These are phyloP conservation scores for Orthosia gracilis DNA, from an alignment of 2,888 invertebrate species.

Conservation along the genomic window DNA sequence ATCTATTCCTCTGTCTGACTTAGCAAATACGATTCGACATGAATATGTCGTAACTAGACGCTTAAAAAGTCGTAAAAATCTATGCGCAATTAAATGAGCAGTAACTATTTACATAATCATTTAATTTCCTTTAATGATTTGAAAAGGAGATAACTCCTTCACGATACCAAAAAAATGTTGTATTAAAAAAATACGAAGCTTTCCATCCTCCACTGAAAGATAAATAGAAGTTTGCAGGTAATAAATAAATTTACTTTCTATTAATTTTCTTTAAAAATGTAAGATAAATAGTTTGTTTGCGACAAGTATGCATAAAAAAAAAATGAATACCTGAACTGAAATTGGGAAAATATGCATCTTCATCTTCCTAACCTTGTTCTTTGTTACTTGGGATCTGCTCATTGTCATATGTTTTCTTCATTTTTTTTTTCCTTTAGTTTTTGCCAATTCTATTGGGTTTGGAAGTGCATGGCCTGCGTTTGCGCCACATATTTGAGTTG, in stretches of 20 bases:
- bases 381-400: not conserved
- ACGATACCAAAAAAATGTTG: not conserved
- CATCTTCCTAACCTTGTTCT: not conserved
- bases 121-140: conserved; percentile 9
- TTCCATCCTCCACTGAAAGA: not conserved
- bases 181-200: not conserved
- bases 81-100: conserved; percentile 9
- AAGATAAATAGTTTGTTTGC: too few relatives aligned
- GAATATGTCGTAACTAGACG: conserved; percentile 29
- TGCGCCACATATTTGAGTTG: conserved; percentile 54
- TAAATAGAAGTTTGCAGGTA: too few relatives aligned
- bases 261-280: too few relatives aligned
- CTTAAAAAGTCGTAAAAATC: conserved; percentile 38
- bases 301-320: too few relatives aligned
- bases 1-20: conserved; percentile 3
- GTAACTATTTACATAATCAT: conserved; percentile 9
- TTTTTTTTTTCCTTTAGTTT: not conserved
- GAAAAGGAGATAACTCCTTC: not conserved
- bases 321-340: too few relatives aligned
- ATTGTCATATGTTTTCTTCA: not conserved
- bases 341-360: too few relatives aligned
- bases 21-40: conserved; percentile 8
- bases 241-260: too few relatives aligned
- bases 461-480: conserved; percentile 32
- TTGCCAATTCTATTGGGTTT: conserved; percentile 33